A percentile compares a stretch with the other conserved stretches of the same genome.
These are phyloP conservation scores for Lottia gigantea DNA, from an alignment of 2,888 invertebrate genomes.

Conservation along the genomic window DNA sequence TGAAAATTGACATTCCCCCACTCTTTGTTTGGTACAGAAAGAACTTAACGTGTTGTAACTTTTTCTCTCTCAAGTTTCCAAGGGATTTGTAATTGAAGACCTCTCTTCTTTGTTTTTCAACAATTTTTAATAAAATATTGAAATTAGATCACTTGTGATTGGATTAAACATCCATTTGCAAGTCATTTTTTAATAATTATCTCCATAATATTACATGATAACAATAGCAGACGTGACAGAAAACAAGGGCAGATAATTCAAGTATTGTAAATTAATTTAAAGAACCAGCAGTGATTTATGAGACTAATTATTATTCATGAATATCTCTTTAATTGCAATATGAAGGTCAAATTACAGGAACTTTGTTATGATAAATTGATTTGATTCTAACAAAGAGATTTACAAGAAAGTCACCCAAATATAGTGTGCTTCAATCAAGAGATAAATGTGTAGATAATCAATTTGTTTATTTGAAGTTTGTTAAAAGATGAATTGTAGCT, in stretches of 20 bases:
- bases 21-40: neutral
- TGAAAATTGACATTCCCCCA: slow-evolving; percentile 6
- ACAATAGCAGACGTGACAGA: neutral
- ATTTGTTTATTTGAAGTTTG: no score
- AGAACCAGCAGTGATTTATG: neutral
- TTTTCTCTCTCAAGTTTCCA: no score
- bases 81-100: no score
- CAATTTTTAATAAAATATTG: slow-evolving; percentile 11
- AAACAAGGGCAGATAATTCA: neutral
- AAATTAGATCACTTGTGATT: slow-evolving; percentile 1
- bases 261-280: slow-evolving; percentile 6
- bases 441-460: no score
- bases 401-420: no score
- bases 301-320: neutral
- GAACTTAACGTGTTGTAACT: no score
- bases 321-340: neutral
- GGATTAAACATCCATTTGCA: slow-evolving; percentile 6
- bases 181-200: neutral
- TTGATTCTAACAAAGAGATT: no score
- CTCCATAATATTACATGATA: no score
- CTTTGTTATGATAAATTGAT: no score
- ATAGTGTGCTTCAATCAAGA: no score
- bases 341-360: no score
- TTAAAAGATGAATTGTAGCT: no score
- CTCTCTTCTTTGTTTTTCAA: neutral